A percentile compares a stretch with the other conserved stretches of the same genome.
These are phyloP conservation scores for Pangasius larnaudii DNA, from an alignment of 2,797 vertebrate species.

Conservation along the genomic window DNA sequence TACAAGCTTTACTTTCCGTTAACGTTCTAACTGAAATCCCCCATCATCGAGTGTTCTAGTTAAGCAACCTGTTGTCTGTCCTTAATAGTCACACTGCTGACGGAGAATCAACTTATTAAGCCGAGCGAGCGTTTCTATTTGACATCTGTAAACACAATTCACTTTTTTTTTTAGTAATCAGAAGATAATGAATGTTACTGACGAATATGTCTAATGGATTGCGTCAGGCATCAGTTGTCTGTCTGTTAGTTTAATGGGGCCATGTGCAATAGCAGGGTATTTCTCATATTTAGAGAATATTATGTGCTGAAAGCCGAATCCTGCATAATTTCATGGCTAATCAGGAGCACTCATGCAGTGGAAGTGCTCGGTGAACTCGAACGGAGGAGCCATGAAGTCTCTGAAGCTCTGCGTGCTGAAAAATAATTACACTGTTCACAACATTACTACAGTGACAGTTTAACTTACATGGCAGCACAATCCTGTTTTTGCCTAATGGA, in stretches of 20 bases:
- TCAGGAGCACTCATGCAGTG: slow-evolving; percentile 52
- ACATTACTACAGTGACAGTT: neutral
- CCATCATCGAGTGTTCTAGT: neutral
- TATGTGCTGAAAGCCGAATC: slow-evolving; percentile 40
- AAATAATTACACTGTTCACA: slow-evolving; percentile 25
- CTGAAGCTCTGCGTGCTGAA: slow-evolving; percentile 45
- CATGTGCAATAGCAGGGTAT: neutral
- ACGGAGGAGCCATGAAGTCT: slow-evolving; percentile 20
- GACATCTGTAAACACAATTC: neutral
- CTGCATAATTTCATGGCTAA: slow-evolving; percentile 63
- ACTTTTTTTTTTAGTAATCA: slow-evolving; percentile 6
- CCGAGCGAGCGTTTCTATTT: neutral
- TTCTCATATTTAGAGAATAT: slow-evolving; percentile 29
- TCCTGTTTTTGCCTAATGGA: neutral
- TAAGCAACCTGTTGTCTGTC: neutral
- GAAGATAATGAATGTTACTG: slow-evolving; percentile 1
- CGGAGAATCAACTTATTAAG: slow-evolving; percentile 5
- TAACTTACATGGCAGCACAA: neutral
- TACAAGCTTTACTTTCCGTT: neutral
- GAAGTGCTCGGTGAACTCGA: slow-evolving; percentile 49
- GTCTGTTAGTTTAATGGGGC: slow-evolving; percentile 7
- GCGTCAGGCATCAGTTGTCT: slow-evolving; percentile 16
- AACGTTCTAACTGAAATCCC: neutral
- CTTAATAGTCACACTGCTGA: neutral
- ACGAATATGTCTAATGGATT: slow-evolving; percentile 4